phyloP scores from a whole-genome alignment of 2,888 invertebrate genomes.

The Napeogenes inachia region DNA sequence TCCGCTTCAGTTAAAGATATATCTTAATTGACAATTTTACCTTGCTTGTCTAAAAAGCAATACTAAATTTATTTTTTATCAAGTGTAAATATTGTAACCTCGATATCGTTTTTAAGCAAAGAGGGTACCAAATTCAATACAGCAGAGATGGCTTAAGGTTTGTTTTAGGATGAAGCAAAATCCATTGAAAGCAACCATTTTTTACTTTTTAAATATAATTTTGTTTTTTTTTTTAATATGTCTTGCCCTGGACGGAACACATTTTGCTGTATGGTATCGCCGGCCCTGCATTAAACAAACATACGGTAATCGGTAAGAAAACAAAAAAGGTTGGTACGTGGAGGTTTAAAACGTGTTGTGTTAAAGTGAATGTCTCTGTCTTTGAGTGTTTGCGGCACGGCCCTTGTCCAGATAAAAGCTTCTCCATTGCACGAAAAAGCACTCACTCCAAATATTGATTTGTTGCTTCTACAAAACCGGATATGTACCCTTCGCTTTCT shows the following conservation, averaged over 20 bases:
- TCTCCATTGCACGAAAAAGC: slow-evolving; percentile 77
- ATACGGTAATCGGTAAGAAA: slow-evolving; percentile 27
- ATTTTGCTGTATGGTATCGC: slow-evolving; percentile 13
- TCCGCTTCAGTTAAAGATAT: too few relatives aligned
- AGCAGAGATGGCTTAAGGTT: too few relatives aligned
- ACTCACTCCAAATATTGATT: slow-evolving; percentile 78
- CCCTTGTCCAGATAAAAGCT: slow-evolving; percentile 78
- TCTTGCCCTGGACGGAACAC: slow-evolving; percentile 7
- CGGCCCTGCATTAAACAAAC: not conserved
- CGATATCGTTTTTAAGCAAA: not conserved
- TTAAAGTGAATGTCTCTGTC: slow-evolving; percentile 72
- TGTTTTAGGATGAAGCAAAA: too few relatives aligned
- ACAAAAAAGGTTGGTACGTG: slow-evolving; percentile 34
- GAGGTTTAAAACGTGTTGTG: slow-evolving; percentile 53
- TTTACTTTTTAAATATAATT: too few relatives aligned
- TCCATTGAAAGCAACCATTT: too few relatives aligned
- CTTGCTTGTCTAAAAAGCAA: too few relatives aligned
- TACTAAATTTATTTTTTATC: too few relatives aligned
- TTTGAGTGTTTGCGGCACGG: slow-evolving; percentile 70
- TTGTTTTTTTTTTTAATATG: too few relatives aligned
- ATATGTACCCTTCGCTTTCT: slow-evolving; percentile 56
- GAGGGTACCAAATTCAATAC: not conserved
- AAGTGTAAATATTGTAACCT: too few relatives aligned
- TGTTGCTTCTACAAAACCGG: slow-evolving; percentile 73
- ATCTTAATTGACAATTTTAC: too few relatives aligned